Conservation (phyloP, 2,888 invertebrate genomes). For the Magallana nippona region DNA sequence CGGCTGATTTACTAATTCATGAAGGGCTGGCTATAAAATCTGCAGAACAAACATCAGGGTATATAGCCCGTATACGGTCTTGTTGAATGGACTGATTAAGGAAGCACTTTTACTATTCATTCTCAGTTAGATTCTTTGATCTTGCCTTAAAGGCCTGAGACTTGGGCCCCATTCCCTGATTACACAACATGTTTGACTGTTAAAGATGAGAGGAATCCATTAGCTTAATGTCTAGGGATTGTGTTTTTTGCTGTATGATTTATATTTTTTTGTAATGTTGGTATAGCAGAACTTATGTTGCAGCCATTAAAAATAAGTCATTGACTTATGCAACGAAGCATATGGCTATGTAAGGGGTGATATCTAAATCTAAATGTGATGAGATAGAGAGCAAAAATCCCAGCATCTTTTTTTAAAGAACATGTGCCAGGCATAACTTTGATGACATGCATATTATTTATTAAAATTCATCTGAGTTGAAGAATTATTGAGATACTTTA, state of each 20-base stretch:
- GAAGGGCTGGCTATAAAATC: conserved; percentile 20
- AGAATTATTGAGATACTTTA: too few relatives aligned
- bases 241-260: neutral
- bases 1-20: conserved; percentile 15
- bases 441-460: too few relatives aligned
- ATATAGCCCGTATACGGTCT: neutral
- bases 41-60: neutral
- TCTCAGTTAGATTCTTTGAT: conserved; percentile 13
- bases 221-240: neutral
- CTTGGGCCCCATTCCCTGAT: conserved; percentile 13
- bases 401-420: too few relatives aligned
- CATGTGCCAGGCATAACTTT: too few relatives aligned
- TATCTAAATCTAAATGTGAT: too few relatives aligned
- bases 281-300: neutral
- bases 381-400: too few relatives aligned
- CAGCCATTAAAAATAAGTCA: neutral
- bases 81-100: conserved; percentile 27
- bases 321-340: neutral
- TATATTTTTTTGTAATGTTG: neutral
- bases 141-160: neutral
- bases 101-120: conserved; percentile 26
- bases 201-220: neutral
- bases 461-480: too few relatives aligned
- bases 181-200: conserved; percentile 8
- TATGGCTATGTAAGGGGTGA: too few relatives aligned